Conservation (phyloP, 2,888 invertebrate genomes). For the Trichopoda pennipes region DNA sequence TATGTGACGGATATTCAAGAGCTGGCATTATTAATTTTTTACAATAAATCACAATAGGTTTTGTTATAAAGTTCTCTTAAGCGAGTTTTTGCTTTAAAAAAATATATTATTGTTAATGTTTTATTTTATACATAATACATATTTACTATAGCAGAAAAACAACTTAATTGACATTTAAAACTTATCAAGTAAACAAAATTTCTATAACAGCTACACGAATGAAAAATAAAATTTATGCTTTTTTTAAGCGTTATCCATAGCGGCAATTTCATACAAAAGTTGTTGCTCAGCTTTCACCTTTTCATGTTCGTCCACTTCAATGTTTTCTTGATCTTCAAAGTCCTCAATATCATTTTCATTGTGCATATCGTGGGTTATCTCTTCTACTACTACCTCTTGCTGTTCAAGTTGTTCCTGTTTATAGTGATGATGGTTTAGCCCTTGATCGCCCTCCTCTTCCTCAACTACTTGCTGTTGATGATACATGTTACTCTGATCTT, state of each 20-base stretch:
- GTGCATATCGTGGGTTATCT: slow-evolving; percentile 64
- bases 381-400: slow-evolving; percentile 64
- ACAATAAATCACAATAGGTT: no score
- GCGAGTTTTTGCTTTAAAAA: no score
- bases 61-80: no score
- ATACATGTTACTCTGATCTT: slow-evolving; percentile 46
- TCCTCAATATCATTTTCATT: slow-evolving; percentile 51
- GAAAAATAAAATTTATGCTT: not conserved
- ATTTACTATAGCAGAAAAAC: not conserved
- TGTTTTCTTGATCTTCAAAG: slow-evolving; percentile 58
- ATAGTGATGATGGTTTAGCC: slow-evolving; percentile 24
- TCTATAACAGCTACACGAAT: not conserved
- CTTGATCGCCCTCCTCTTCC: slow-evolving; percentile 13
- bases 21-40: no score
- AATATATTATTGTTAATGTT: no score
- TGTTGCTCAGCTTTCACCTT: slow-evolving; percentile 64
- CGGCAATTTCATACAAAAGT: slow-evolving; percentile 63
- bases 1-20: no score
- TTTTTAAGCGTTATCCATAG: slow-evolving; percentile 63
- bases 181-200: slow-evolving; percentile 5
- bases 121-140: not conserved
- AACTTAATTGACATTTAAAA: slow-evolving; percentile 14
- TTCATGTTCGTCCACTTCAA: slow-evolving; percentile 64
- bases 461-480: slow-evolving; percentile 30
- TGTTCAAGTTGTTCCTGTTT: slow-evolving; percentile 62